Percentiles rank a stretch among this genome's conserved stretches.
These are phyloP conservation scores for Scolopax bukidnonensis DNA, from an alignment of 2,797 vertebrate species.

Conservation along the genomic window DNA sequence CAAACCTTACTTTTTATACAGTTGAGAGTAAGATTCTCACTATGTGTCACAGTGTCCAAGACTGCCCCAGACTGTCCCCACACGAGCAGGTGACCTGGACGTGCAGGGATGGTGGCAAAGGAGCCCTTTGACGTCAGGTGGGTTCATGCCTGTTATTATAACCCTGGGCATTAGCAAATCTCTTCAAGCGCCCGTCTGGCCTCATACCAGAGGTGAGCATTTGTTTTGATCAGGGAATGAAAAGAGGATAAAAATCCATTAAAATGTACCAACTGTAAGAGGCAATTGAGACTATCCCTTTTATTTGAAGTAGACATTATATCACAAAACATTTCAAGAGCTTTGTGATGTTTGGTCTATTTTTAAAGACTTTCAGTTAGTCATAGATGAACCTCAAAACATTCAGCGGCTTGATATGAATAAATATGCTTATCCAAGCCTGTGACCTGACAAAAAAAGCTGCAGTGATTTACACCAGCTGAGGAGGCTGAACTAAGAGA, in stretches of 20 bases:
- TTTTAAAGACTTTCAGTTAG: conserved; percentile 56
- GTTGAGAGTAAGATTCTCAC: not conserved
- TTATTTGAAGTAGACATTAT: conserved; percentile 22
- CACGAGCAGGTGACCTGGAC: not conserved
- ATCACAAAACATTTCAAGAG: conserved; percentile 40
- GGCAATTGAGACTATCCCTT: conserved; percentile 8
- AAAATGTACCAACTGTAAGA: not conserved
- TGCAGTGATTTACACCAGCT: conserved; percentile 11
- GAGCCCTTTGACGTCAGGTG: not conserved
- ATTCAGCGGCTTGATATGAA: conserved; percentile 3
- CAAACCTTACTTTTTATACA: not conserved
- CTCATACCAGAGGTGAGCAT: conserved; percentile 34
- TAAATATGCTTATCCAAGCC: conserved; percentile 51
- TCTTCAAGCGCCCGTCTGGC: not conserved
- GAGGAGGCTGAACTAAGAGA: conserved; percentile 32
- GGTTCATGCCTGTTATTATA: not conserved
- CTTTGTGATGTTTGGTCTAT: conserved; percentile 26
- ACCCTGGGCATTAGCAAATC: conserved; percentile 18
- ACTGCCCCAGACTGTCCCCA: not conserved
- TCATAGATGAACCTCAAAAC: conserved; percentile 55
- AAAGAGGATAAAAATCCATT: conserved; percentile 64
- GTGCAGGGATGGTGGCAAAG: not conserved
- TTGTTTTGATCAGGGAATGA: conserved; percentile 20
- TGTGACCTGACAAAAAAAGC: conserved; percentile 27
- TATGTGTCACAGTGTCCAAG: not conserved